These are phyloP conservation scores for Diceros bicornis DNA, from an alignment of 2,797 vertebrate species.

Conservation along the genomic window DNA sequence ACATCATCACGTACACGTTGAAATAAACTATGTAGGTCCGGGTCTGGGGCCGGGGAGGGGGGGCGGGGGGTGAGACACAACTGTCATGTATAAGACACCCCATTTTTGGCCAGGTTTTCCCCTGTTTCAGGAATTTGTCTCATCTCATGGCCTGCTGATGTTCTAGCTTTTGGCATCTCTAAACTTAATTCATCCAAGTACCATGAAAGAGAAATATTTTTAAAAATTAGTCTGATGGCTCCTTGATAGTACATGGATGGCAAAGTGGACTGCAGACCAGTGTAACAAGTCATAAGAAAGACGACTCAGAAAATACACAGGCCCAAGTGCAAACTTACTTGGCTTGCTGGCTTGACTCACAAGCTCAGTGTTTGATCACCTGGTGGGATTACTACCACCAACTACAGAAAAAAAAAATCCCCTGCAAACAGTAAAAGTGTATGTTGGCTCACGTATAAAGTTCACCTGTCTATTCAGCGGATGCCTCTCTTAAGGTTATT, in stretches of 20 bases:
- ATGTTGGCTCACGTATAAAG: slow-evolving; percentile 32
- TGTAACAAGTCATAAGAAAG: neutral
- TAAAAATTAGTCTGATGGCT: slow-evolving; percentile 34
- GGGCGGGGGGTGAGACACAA: neutral
- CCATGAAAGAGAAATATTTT: slow-evolving; percentile 2
- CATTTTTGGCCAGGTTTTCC: slow-evolving; percentile 30
- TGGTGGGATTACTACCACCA: slow-evolving; percentile 59
- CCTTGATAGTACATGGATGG: neutral
- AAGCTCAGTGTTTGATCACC: slow-evolving; percentile 70
- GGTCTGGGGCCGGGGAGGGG: neutral
- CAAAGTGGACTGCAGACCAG: neutral
- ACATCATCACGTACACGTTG: neutral
- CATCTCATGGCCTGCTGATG: neutral
- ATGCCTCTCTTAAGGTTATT: slow-evolving; percentile 42
- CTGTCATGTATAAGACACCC: neutral
- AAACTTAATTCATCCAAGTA: slow-evolving; percentile 65
- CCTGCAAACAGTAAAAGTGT: slow-evolving; percentile 62
- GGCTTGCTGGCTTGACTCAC: slow-evolving; percentile 31
- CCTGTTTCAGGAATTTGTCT: slow-evolving; percentile 17
- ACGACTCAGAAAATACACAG: neutral
- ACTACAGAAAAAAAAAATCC: neutral
- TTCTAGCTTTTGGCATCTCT: neutral
- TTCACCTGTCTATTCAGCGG: slow-evolving; percentile 69
- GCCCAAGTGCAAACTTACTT: slow-evolving; percentile 19
- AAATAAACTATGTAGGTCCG: slow-evolving; percentile 40